Conservation (phyloP, 92 coral and sea anemone genomes). For the Siderastrea siderea region DNA sequence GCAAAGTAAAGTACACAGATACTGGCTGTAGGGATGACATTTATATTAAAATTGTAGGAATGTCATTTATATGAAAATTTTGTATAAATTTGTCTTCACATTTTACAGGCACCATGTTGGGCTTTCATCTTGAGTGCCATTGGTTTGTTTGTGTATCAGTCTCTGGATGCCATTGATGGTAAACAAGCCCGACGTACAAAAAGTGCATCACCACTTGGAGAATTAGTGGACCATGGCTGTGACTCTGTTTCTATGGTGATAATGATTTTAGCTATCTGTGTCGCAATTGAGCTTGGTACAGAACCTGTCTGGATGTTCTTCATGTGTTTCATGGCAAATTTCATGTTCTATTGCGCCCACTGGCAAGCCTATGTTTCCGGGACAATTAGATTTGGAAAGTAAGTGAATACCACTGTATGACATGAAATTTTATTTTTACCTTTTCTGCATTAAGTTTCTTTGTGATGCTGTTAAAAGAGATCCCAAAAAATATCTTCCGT, state of each 20-base stretch:
- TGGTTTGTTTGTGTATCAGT: constrained; percentile 91
- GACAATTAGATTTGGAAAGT: constrained; percentile 92
- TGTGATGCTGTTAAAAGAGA: no score
- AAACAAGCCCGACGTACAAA: constrained; percentile 97
- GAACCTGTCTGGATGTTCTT: constrained; percentile 92
- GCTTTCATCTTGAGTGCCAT: constrained; percentile 77
- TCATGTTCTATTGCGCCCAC: constrained; percentile 92
- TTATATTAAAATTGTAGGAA: neutral
- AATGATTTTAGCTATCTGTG: constrained; percentile 64
- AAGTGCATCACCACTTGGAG: constrained; percentile 92
- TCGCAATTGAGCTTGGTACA: constrained; percentile 85
- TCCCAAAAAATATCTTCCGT: no score
- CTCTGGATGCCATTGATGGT: constrained; percentile 97
- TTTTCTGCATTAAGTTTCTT: no score
- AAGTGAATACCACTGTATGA: constrained; percentile 26
- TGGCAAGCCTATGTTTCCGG: constrained; percentile 98
- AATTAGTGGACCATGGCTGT: constrained; percentile 98
- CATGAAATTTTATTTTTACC: no score
- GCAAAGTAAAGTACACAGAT: no score
- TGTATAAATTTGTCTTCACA: neutral
- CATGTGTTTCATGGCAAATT: constrained; percentile 63
- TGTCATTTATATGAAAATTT: neutral
- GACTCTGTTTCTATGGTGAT: constrained; percentile 91
- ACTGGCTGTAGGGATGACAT: neutral
- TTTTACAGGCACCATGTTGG: constrained; percentile 85